These are phyloP conservation scores for Phrynocephalus guinanensis DNA, from an alignment of 2,797 vertebrate species.

Conservation along the genomic window DNA sequence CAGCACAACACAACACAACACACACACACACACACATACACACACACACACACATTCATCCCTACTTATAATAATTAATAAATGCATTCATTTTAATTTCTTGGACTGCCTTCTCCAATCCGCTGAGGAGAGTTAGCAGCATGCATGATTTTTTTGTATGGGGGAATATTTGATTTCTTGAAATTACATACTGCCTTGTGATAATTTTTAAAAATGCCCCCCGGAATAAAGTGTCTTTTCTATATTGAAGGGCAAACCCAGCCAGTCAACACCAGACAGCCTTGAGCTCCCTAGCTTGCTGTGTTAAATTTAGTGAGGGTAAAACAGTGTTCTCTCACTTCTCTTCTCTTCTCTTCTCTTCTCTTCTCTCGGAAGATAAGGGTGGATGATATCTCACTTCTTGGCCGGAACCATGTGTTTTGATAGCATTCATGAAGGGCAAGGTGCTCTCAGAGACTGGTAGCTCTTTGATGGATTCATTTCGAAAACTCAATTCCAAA, in stretches of 20 bases:
- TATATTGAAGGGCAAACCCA: background rate
- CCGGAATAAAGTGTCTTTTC: conserved; percentile 1
- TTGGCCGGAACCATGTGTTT: too few species aligned
- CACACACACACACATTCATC: background rate
- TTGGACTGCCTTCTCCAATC: background rate
- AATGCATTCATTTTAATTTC: conserved; percentile 13
- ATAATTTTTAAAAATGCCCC: conserved; percentile 4
- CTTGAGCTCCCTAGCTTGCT: background rate
- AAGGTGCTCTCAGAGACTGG: too few species aligned
- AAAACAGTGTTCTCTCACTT: background rate
- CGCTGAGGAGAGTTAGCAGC: conserved; percentile 3
- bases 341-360: background rate
- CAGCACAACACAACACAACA: too few species aligned
- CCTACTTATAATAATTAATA: background rate
- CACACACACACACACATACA: background rate
- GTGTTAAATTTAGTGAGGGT: conserved; percentile 1
- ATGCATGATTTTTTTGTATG: background rate
- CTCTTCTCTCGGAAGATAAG: background rate
- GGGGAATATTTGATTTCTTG: conserved; percentile 26
- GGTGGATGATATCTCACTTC: too few species aligned
- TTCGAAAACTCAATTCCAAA: too few species aligned
- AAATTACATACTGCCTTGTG: conserved; percentile 11
- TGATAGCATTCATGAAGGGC: too few species aligned
- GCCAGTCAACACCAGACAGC: background rate
- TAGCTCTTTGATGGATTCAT: too few species aligned